Base-by-base conservation (phyloP, 2,797 vertebrate genomes). In the Danio aesculapii region DNA sequence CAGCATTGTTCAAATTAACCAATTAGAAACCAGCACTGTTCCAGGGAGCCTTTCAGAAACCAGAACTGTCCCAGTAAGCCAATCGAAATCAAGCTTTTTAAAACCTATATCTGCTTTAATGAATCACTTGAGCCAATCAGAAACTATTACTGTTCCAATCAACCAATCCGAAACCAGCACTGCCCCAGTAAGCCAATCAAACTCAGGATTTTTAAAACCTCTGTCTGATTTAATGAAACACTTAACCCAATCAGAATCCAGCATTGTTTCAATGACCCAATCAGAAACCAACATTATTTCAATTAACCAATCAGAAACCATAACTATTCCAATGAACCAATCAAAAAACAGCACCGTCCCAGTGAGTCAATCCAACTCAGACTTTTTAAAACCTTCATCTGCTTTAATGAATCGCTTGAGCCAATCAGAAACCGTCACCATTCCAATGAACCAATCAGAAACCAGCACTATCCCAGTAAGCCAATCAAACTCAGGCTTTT, bases 261-360 rank as follows among this genome's bases (percentile, higher is more conserved):
- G 50, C 58, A 59, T 5, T 30, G 17, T 14, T 52, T 50, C 12
- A 52, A 14, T 30, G 17, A 17, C 5, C 49, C 68, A 30, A 46
- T 53, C 39, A 44, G 46, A 55, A 52, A 12, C 50, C 10, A 6
- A 3, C 10, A 8, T 13, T 6, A 10, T 12, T 12, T 13, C 14
- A 12, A 13, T 6, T 6, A 12, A 13, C 9, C 50, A 19, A 55
- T 21, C n/a, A 30, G 59, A 41, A 13, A 17, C 16, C n/a, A 53
- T 11, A 11, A 53, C 12, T 53, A 13, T 13, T 12, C 50, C 8
- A 5, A 13, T 53, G 11, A 11, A 13, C 5, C 43, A 57, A 44
- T 52, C 59, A 19, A 64, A 13, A 47, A 64, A 43, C 41, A n/a
- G 49, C 73, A 17, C 57, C 14, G 67, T 68, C 50, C 44, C n/a